Evolutionary conservation across 2,888 invertebrate species (phyloP), one percentile per base, ranked within the genome.

Genomic region (Phrixothrix hirtus): DNA sequence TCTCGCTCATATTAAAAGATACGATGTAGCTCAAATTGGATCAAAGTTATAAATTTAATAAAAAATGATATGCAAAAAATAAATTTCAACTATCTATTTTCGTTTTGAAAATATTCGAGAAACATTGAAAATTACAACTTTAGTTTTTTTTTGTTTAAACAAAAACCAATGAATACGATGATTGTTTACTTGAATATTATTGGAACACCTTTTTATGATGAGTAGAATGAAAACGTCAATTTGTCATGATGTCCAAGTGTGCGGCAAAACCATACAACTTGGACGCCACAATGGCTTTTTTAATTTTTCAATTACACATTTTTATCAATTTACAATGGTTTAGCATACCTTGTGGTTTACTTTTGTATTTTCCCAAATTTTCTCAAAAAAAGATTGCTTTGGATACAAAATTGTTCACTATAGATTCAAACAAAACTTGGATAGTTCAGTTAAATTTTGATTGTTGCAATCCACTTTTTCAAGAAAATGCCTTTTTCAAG

Each of bases 401-500:
- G 11, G 7, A 21, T 5, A 21, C 21, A 21, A 21, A 21, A n/a
- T 21, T 7, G 21, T 21, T 7, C 21, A 21, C 3, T 21, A n/a
- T n/a, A n/a, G n/a, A n/a, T n/a, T n/a, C n/a, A 21, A 21, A 21
- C 21, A 21, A 5, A 7, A 5, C 3, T 21, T 21, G 3, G 7
- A 21, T 7, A 14, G 21, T 25, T 25, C 27, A 10, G 30, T 10
- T 11, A 42, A 42, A 32, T 42, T 31, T 43, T n/a, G n/a, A n/a
- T n/a, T n/a, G n/a, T n/a, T n/a, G n/a, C n/a, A n/a, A n/a, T n/a
- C n/a, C n/a, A n/a, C n/a, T n/a, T n/a, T n/a, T n/a, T n/a, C n/a
- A n/a, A n/a, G n/a, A n/a, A n/a, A n/a, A n/a, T n/a, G n/a, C n/a
- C n/a, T n/a, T n/a, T n/a, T n/a, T n/a, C n/a, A n/a, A n/a, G n/a